Percentiles rank a stretch among this genome's conserved stretches.
Evolutionary conservation across 2,797 vertebrate species (phyloP).

Genomic region (Mionectes olivaceus): DNA sequence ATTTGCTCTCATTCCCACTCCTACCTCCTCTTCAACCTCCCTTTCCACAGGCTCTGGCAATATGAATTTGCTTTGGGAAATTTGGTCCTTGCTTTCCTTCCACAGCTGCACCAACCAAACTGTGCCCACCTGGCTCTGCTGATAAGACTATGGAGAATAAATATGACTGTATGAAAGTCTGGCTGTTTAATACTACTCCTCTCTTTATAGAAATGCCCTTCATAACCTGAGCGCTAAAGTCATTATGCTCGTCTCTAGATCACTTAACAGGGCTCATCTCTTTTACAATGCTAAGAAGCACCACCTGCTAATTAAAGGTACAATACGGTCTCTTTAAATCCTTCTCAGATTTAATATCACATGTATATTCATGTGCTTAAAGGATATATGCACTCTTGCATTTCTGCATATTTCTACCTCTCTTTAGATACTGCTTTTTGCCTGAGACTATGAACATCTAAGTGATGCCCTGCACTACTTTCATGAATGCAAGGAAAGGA

Average conservation of each 20-base stretch:
- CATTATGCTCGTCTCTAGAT: slow-evolving; percentile 17
- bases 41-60: neutral
- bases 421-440: neutral
- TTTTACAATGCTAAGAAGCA: slow-evolving; percentile 44
- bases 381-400: slow-evolving; percentile 6
- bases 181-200: neutral
- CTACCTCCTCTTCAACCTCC: neutral
- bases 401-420: neutral
- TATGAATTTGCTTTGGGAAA: neutral
- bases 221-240: neutral
- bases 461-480: neutral
- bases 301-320: slow-evolving; percentile 58
- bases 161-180: neutral
- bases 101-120: neutral
- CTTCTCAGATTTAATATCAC: slow-evolving; percentile 33
- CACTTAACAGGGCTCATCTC: slow-evolving; percentile 40
- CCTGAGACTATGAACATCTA: neutral
- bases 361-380: slow-evolving; percentile 51
- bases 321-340: slow-evolving; percentile 28
- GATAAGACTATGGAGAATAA: neutral
- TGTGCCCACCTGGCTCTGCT: neutral
- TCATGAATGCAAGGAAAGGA: neutral
- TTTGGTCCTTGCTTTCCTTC: neutral
- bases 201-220: slow-evolving; percentile 46
- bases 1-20: neutral